These are phyloP conservation scores for Dolichomitus sp. DNA, from an alignment of 2,888 invertebrate species.

Conservation along the genomic window DNA sequence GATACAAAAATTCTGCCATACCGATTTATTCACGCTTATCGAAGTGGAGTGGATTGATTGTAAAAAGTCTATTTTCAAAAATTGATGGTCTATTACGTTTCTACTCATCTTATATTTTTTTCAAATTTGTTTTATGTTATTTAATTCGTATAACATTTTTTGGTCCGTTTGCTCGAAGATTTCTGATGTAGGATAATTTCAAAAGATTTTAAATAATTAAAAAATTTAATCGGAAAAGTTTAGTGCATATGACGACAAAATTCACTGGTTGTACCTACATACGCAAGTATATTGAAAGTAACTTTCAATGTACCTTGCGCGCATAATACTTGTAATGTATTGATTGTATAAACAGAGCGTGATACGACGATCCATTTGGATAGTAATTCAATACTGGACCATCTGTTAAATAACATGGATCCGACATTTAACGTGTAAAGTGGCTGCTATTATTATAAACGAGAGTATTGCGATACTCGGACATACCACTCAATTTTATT, in stretches of 20 bases:
- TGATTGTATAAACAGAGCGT: neutral
- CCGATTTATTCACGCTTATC: constrained; percentile 47
- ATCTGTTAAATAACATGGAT: constrained; percentile 4
- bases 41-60: constrained; percentile 30
- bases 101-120: neutral
- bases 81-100: too few species aligned
- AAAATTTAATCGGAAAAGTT: neutral
- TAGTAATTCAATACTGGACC: constrained; percentile 1
- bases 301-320: neutral
- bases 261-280: neutral
- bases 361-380: neutral
- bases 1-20: constrained; percentile 42
- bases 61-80: neutral
- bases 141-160: too few species aligned
- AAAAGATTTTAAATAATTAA: too few species aligned
- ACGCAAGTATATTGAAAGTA: neutral
- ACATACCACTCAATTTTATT: constrained; percentile 1
- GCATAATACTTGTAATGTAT: too few species aligned
- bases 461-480: neutral
- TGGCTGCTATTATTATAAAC: neutral
- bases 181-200: too few species aligned
- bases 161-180: too few species aligned
- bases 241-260: neutral
- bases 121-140: too few species aligned
- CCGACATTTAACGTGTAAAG: neutral